Evolutionary conservation across 2,113 vertebrate species (phyloP).

Genomic region (Mesocricetus auratus): DNA sequence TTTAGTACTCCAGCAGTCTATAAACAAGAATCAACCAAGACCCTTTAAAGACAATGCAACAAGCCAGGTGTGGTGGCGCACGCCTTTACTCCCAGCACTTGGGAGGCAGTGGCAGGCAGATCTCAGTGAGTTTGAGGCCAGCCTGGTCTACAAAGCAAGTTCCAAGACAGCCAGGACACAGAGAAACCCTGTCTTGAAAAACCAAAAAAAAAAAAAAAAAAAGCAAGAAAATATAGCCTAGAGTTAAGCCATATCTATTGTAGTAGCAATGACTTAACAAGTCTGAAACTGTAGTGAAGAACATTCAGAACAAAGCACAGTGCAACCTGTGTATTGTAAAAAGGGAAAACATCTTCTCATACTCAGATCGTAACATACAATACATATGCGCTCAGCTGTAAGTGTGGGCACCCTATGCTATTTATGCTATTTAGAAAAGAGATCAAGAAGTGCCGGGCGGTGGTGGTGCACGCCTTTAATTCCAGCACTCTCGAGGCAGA

Average conservation of each 20-base stretch:
- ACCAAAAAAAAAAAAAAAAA: no score
- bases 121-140: no score
- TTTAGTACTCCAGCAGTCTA: neutral
- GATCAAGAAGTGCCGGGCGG: no score
- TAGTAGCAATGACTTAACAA: neutral
- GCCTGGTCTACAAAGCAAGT: no score
- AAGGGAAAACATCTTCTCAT: neutral
- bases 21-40: neutral
- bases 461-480: no score
- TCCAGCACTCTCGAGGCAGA: no score
- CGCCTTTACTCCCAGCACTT: no score
- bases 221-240: neutral
- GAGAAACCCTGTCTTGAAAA: no score
- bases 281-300: neutral
- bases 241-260: neutral
- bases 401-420: neutral
- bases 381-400: neutral
- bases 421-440: neutral
- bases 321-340: neutral
- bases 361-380: neutral
- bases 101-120: no score
- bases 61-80: neutral
- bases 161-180: no score
- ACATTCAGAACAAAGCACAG: conserved; percentile 30
- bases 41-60: neutral